Conservation (phyloP, 2,113 vertebrate species). For the Megaceryle torquata region DNA sequence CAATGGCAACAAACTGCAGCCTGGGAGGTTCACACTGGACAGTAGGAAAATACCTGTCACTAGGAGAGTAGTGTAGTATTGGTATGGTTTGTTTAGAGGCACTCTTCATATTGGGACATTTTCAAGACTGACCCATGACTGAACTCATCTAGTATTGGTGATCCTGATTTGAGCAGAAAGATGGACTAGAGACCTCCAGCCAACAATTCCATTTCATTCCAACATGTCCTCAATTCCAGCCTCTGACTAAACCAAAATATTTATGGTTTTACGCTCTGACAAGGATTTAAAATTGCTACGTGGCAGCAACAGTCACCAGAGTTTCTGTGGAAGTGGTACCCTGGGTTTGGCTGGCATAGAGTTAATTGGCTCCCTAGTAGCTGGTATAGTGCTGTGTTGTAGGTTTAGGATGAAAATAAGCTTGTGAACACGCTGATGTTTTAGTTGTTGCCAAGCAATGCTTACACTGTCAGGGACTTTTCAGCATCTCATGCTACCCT, state of each 20-base stretch:
- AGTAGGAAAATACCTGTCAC: neutral
- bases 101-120: neutral
- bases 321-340: neutral
- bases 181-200: neutral
- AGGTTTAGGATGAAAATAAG: neutral
- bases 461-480: neutral
- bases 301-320: neutral
- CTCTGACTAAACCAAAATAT: neutral
- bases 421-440: neutral
- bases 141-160: neutral
- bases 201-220: neutral
- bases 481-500: neutral
- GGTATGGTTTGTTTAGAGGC: neutral
- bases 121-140: neutral
- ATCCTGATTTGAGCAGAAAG: neutral
- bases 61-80: neutral
- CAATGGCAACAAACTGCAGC: neutral
- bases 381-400: too few relatives aligned
- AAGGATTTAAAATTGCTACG: neutral
- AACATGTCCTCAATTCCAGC: neutral
- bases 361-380: neutral
- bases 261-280: neutral
- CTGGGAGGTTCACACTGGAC: neutral
- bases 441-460: neutral
- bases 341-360: neutral